Percentiles rank a stretch among this genome's conserved stretches.
phyloP scores from a whole-genome alignment of 2,113 vertebrate genomes.

The Brachypteracias leptosomus region DNA sequence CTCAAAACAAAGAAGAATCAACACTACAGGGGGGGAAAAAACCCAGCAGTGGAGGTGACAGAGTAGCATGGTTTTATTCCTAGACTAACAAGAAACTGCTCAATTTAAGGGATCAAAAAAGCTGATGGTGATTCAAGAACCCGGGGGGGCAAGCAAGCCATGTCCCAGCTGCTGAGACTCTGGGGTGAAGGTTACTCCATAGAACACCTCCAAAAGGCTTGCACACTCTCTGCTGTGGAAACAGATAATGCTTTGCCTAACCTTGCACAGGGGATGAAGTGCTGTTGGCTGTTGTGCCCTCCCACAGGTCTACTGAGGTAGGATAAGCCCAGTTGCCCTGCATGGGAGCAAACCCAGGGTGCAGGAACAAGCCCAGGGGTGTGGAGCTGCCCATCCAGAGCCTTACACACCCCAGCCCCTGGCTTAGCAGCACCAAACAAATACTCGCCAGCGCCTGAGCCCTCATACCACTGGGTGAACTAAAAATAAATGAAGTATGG shows the following conservation, averaged over 20 bases:
- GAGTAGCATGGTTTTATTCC: not conserved
- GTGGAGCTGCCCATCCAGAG: not conserved
- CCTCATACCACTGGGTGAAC: not conserved
- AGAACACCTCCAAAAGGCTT: not conserved
- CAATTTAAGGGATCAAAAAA: not conserved
- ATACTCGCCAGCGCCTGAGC: not conserved
- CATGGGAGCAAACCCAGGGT: not conserved
- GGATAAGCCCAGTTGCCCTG: not conserved
- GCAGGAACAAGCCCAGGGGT: not conserved
- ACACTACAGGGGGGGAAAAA: not conserved
- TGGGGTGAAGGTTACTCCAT: not conserved
- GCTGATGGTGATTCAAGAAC: not conserved
- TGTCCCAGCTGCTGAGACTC: not conserved
- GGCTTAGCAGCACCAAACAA: not conserved
- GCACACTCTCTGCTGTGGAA: not conserved
- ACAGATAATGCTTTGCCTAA: not conserved
- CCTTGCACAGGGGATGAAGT: accelerated
- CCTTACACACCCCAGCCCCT: not conserved
- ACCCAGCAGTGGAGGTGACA: not conserved
- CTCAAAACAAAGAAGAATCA: not conserved
- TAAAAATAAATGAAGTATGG: not conserved
- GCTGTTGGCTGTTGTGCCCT: not conserved
- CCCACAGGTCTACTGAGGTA: not conserved
- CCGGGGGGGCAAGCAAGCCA: not conserved
- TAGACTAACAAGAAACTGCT: not conserved